Base-by-base conservation (phyloP, 2,113 vertebrate genomes). In the Eudyptes chrysolophus region DNA sequence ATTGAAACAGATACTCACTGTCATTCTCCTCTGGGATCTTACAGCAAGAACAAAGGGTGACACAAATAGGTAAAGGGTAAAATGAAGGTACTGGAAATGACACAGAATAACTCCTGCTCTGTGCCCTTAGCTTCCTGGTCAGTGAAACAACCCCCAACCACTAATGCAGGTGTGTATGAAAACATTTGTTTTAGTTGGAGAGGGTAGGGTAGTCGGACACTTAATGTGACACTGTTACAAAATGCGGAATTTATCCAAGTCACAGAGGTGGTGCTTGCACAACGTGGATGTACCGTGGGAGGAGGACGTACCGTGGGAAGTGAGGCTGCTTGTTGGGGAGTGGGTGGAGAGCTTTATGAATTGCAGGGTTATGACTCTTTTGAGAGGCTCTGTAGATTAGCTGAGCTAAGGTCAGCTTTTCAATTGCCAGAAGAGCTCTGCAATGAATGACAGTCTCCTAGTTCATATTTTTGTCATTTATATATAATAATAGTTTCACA, bases 221-320 rank as follows among this genome's bases (percentile, higher is more conserved):
- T 60, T 32, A 16, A 9, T 7, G 20, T 6, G 44, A 14, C 13
- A 0, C 22, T 13, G 26, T 66, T 51, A 27, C 0, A 1, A 72
- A 51, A 36, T 4, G 4, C 36, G 19, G 66, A 26, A 54, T 66
- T 60, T 38, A 16, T 32, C 48, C 14, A 20, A 13, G 36, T 78
- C 32, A 4, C 0, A 4, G 29, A n/a, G 61, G 42, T 42, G 52
- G 49, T 21, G 16, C 27, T 27, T 52, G 51, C 17, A 12, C 5
- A 10, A 40, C n/a, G 6, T 6, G 42, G n/a, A 14, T 4, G 20
- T 38, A 11, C 48, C 2, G 3, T 38, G 65, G 55, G 48, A 54
- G 36, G 48, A 61, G 68, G 58, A 42, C 0, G 9, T 52, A 6
- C 44, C 1, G 2, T 36, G 60, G 17, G 70, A 89, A 46, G 40